Conservation (phyloP, 2,888 invertebrate genomes). For the Epinotia nisella region DNA sequence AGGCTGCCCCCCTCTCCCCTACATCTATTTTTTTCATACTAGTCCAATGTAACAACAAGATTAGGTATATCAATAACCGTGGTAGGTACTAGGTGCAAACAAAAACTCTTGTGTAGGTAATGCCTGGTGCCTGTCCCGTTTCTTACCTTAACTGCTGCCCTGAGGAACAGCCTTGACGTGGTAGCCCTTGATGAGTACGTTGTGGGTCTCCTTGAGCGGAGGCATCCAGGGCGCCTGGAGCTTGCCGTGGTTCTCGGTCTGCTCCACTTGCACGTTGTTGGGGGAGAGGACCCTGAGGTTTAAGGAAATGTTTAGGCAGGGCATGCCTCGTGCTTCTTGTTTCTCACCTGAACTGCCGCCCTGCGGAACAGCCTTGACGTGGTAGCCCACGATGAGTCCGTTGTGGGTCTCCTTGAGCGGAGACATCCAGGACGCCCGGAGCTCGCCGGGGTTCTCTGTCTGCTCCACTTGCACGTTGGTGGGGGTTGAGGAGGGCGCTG, state of each 20-base stretch:
- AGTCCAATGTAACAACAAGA: too few species aligned
- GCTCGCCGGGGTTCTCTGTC: conserved; percentile 75
- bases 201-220: conserved; percentile 72
- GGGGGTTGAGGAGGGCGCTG: conserved; percentile 77
- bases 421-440: conserved; percentile 72
- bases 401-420: conserved; percentile 75
- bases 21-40: too few species aligned
- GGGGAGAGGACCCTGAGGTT: conserved; percentile 74
- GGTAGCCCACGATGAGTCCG: conserved; percentile 74
- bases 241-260: conserved; percentile 75
- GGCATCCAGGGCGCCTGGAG: conserved; percentile 73
- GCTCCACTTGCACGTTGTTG: conserved; percentile 69
- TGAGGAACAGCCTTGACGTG: not conserved
- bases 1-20: too few species aligned
- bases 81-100: too few species aligned
- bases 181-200: conserved; percentile 59
- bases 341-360: conserved; percentile 1
- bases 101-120: too few species aligned
- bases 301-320: not conserved
- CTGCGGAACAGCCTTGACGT: conserved; percentile 75
- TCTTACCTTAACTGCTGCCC: not conserved
- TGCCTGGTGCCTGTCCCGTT: too few species aligned
- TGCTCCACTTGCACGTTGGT: conserved; percentile 71
- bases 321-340: too few species aligned
- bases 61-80: too few species aligned